A percentile compares a stretch with the other conserved stretches of the same genome.
Conservation (phyloP, 2,888 invertebrate genomes). For the Branchellion lobata region DNA sequence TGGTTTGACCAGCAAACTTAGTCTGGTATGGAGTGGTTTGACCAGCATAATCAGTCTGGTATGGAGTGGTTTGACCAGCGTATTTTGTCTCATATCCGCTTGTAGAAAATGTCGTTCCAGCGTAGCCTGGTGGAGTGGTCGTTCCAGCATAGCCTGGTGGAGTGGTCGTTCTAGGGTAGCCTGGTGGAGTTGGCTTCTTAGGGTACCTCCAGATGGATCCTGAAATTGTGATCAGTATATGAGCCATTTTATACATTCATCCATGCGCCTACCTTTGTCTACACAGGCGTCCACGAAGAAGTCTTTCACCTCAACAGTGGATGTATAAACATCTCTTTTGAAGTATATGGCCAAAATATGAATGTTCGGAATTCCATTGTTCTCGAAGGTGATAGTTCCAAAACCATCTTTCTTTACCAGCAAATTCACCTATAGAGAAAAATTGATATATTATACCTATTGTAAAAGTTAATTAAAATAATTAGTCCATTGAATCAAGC, state of each 20-base stretch:
- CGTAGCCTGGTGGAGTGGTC: too few species aligned
- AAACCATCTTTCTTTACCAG: not conserved
- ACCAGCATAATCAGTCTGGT: not conserved
- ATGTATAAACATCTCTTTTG: not conserved
- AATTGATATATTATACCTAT: too few species aligned
- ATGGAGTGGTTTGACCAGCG: not conserved
- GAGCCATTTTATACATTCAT: too few species aligned
- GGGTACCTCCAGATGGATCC: too few species aligned
- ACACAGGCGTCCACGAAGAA: slow-evolving; percentile 35
- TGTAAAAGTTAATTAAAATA: too few species aligned
- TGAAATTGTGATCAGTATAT: too few species aligned
- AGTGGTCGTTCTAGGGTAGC: too few species aligned
- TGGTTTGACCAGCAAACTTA: not conserved
- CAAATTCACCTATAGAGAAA: too few species aligned
- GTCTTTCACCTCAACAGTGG: slow-evolving; percentile 16
- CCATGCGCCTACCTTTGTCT: slow-evolving; percentile 2
- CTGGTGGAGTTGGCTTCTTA: too few species aligned
- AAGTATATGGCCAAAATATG: not conserved
- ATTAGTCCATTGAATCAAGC: too few species aligned
- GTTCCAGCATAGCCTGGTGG: too few species aligned
- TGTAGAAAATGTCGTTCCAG: too few species aligned
- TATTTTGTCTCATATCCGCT: not conserved
- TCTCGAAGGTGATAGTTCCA: not conserved
- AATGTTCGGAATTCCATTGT: not conserved
- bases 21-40: not conserved